Base-by-base conservation (phyloP, 2,797 vertebrate species). In the Acanthornis magna region DNA sequence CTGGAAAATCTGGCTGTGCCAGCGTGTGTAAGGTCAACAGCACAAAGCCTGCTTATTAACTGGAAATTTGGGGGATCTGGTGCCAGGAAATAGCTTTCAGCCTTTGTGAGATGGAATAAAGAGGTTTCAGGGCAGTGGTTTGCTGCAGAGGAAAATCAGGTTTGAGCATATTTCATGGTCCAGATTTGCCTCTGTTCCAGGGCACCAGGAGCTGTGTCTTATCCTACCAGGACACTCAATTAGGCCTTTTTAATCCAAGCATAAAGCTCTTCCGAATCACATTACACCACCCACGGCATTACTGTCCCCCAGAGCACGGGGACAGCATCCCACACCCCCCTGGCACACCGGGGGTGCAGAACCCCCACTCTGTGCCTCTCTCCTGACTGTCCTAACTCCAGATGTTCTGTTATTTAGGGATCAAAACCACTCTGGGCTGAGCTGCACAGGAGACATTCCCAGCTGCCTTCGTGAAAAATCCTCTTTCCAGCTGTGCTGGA, bases 1-100 rank as follows among this genome's bases (percentile, higher is more conserved):
- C 92, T 87, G 84, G 92, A 94, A 91, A 94, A 93, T 50, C 81
- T 84, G 89, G 80, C 91, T 75, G 78, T 89, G 88, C 88, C 89
- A 92, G 83, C 85, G 4, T 34, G 73, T 40, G 75, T 75, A 95
- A 93, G 95, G 95, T 96, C 95, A 95, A 73, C 93, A 82, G 93
- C 89, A 95, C 95, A 96, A 96, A 96, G 95, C 71, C 80, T 91
- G 88, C 91, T 96, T 96, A 95, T 95, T 96, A 91, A 79, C 94
- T 95, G 92, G 95, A 93, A 94, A 96, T 93, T 53, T 81, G 91
- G 91, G 87, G 91, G 91, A 82, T 50, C 70, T 73, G 85, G 43
- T 94, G 95, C 92, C 95, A 96, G 95, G 51, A 91, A 96, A 86
- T 6, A 36, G 89, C 95, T 93, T 84, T 93, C 91, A 84, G 96